phyloP scores from a whole-genome alignment of 2,888 invertebrate species.

The Alloplasta piceator region DNA sequence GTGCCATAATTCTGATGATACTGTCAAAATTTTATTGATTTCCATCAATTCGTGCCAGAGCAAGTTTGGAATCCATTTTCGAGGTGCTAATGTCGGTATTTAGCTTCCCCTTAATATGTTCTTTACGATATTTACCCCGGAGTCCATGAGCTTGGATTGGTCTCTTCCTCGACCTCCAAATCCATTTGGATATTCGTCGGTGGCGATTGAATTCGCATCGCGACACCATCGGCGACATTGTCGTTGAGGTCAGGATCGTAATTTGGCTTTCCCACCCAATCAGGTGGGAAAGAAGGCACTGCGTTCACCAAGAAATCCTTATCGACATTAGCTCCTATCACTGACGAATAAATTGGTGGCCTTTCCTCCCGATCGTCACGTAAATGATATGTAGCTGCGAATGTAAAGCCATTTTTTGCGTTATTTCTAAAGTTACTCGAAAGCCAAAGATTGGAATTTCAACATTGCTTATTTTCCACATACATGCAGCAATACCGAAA shows the following conservation, averaged over 20 bases:
- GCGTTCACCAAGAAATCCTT: slow-evolving; percentile 73
- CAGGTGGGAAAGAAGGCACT: slow-evolving; percentile 63
- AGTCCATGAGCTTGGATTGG: slow-evolving; percentile 73
- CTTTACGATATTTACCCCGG: slow-evolving; percentile 74
- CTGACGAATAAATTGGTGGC: slow-evolving; percentile 64
- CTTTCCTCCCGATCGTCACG: slow-evolving; percentile 50
- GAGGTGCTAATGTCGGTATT: too few species aligned
- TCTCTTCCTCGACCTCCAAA: slow-evolving; percentile 68
- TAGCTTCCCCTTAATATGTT: too few species aligned
- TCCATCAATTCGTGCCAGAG: too few species aligned
- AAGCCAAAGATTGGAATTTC: too few species aligned
- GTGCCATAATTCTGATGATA: too few species aligned
- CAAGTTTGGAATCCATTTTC: too few species aligned
- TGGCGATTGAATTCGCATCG: slow-evolving; percentile 44
- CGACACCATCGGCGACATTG: slow-evolving; percentile 57
- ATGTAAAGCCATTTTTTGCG: not conserved
- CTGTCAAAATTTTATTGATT: too few species aligned
- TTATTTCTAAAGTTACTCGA: too few species aligned
- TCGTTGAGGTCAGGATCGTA: slow-evolving; percentile 70
- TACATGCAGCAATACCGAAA: too few species aligned
- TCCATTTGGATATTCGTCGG: slow-evolving; percentile 53
- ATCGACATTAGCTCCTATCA: slow-evolving; percentile 70
- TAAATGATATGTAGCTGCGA: slow-evolving; percentile 50
- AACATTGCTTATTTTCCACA: too few species aligned
- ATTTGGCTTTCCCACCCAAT: slow-evolving; percentile 72